Conservation (phyloP, 2,888 invertebrate genomes). For the Thymelicus sylvestris region DNA sequence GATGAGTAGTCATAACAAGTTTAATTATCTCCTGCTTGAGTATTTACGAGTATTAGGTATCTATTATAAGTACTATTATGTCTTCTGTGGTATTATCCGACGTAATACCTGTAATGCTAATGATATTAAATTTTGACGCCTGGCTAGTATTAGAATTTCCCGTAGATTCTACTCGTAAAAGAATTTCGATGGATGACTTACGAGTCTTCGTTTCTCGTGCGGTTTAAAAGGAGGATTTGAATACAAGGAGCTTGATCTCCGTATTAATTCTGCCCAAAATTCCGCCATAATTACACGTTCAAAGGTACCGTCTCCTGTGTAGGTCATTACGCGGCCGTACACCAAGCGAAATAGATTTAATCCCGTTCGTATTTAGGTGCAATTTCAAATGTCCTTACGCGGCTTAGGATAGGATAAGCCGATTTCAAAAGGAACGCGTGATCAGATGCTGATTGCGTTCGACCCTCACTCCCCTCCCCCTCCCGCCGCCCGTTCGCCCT, state of each 20-base stretch:
- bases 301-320: slow-evolving; percentile 67
- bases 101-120: not conserved
- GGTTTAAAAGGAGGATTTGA: slow-evolving; percentile 31
- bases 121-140: slow-evolving; percentile 5
- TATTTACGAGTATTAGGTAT: not conserved
- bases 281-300: slow-evolving; percentile 79
- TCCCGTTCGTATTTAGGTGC: slow-evolving; percentile 47
- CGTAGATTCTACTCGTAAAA: slow-evolving; percentile 4
- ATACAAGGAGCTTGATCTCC: slow-evolving; percentile 63
- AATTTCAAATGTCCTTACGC: slow-evolving; percentile 51
- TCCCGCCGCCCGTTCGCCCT: slow-evolving; percentile 31
- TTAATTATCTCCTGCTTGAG: slow-evolving; percentile 2
- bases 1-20: not conserved
- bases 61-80: no score
- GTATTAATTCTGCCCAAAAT: slow-evolving; percentile 76
- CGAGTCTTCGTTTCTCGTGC: slow-evolving; percentile 24
- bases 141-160: slow-evolving; percentile 6
- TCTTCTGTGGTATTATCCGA: no score
- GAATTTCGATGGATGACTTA: slow-evolving; percentile 19
- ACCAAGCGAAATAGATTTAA: slow-evolving; percentile 50
- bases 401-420: slow-evolving; percentile 69
- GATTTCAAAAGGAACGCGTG: slow-evolving; percentile 81
- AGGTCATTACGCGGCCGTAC: slow-evolving; percentile 48
- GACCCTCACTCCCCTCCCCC: slow-evolving; percentile 40
- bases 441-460: slow-evolving; percentile 79